Evolutionary conservation across 2,113 vertebrate species (phyloP), one percentile per base, ranked within the genome.

Genomic region (Triplophysa rosa): DNA sequence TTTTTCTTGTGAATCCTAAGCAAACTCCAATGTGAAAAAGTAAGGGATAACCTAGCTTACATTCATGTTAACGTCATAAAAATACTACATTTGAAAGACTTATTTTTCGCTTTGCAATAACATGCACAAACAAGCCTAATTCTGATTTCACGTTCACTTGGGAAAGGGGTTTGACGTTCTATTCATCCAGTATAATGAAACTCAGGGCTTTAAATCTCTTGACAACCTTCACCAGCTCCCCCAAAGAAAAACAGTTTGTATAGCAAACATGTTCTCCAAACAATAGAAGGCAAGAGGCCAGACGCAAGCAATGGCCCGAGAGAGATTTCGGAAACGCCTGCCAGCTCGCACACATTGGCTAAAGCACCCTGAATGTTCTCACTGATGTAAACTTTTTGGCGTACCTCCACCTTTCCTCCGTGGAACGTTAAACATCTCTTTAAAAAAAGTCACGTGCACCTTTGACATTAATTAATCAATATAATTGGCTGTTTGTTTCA

Each of bases 281-380:
- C 68, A 81, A 81, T 78, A 37, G 13, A 81, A 26, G 65, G 69
- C 79, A 33, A 42, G 24, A 74, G 33, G 68, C 74, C 79, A 78
- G 63, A 23, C 33, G 14, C 59, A 78, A 26, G 24, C 37, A 78
- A 62, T 1, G 16, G 45, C 23, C 75, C 67, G 21, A 67, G 58
- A 84, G 67, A 49, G 72, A 78, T 65, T 68, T 78, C 16, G 21
- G 42, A 68, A 56, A 71, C 2, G 14, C 21, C 64, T 78, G 82
- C 78, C 79, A 78, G 42, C 54, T 24, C 42, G 63, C 70, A 79
- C 78, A 71, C 62, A 45, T 75, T 17, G 65, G 56, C 71, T 75
- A 75, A 79, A 64, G 29, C 71, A 49, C 58, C 66, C 24, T 6
- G 68, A 59, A 77, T 37, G 47, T 72, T 52, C 42, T 16, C 37